A percentile compares a stretch with the other conserved stretches of the same genome.
Evolutionary conservation across 2,888 invertebrate species (phyloP).

Genomic region (Steromphala cineraria): DNA sequence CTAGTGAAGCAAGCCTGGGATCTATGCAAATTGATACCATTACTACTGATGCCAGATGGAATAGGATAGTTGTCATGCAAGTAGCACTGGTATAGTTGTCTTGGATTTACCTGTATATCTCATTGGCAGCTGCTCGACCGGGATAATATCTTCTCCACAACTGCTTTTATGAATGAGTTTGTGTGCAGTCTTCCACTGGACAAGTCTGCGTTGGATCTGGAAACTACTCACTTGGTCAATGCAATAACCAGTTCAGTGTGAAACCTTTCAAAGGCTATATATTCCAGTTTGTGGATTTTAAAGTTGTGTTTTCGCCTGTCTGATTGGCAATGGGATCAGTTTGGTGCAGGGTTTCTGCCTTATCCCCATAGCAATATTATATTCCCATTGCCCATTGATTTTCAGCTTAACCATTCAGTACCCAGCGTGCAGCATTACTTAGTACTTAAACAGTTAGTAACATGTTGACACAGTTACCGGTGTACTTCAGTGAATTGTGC

Average conservation of each 20-base stretch:
- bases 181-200: background rate
- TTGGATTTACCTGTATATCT: background rate
- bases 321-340: background rate
- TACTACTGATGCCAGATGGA: background rate
- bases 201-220: background rate
- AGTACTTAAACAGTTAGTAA: background rate
- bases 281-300: background rate
- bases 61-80: background rate
- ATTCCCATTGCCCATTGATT: background rate
- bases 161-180: background rate
- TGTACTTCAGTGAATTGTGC: no score
- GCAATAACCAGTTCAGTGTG: no score
- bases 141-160: background rate
- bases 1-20: background rate
- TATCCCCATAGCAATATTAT: constrained; percentile 1
- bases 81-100: background rate
- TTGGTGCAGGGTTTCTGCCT: background rate
- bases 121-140: background rate
- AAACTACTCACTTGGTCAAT: no score
- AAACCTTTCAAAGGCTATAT: background rate
- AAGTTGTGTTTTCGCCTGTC: background rate
- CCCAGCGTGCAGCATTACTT: background rate
- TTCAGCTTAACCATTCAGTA: background rate
- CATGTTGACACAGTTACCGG: background rate
- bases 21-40: background rate